These are phyloP conservation scores for Corydoras maculifer DNA, from an alignment of 2,113 vertebrate genomes.

Conservation along the genomic window DNA sequence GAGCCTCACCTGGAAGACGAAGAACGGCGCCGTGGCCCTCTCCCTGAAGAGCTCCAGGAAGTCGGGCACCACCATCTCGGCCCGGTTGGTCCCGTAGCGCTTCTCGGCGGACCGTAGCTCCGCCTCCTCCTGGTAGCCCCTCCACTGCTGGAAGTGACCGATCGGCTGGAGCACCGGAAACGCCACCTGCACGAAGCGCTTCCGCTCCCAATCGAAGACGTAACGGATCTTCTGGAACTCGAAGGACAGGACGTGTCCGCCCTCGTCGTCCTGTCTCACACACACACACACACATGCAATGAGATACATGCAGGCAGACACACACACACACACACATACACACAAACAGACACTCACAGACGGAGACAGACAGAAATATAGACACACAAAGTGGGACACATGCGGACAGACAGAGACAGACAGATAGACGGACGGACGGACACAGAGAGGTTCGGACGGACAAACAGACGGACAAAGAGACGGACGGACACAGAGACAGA, in stretches of 20 bases:
- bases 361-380: too few species aligned
- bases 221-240: conserved; percentile 97
- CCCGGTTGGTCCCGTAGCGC: conserved; percentile 82
- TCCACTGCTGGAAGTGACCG: conserved; percentile 76
- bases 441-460: too few species aligned
- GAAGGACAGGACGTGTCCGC: conserved; percentile 73
- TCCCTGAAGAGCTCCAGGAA: conserved; percentile 92
- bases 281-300: too few species aligned
- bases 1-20: conserved; percentile 84
- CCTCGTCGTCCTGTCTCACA: conserved; percentile 69
- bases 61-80: conserved; percentile 93
- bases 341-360: too few species aligned
- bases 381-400: too few species aligned
- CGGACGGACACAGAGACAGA: too few species aligned
- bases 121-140: conserved; percentile 83
- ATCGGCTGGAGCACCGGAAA: conserved; percentile 76
- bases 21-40: conserved; percentile 90
- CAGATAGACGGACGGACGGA: too few species aligned
- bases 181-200: conserved; percentile 76
- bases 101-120: conserved; percentile 82
- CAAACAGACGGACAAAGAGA: too few species aligned
- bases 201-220: conserved; percentile 73
- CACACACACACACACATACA: too few species aligned
- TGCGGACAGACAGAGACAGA: too few species aligned
- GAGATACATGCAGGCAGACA: too few species aligned